Evolutionary conservation across 2,888 invertebrate genomes (phyloP), one percentile per base, ranked within the genome.

Genomic region (Heteropelma amictum): DNA sequence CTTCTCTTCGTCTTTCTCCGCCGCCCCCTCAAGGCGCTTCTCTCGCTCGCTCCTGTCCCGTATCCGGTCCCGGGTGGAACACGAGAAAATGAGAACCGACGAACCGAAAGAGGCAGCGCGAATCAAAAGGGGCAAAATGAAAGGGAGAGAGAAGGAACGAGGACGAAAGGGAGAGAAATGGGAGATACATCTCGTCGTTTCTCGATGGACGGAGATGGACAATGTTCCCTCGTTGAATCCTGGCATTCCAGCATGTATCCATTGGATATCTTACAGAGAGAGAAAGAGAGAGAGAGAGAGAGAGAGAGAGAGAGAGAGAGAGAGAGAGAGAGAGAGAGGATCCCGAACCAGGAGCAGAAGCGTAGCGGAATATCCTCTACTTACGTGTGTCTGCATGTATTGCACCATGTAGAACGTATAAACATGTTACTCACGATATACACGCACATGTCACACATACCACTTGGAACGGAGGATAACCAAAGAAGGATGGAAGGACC

Each of bases 211-310:
- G 38, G 63, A 61, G 75, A 75, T 33, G 10, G 45, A 68, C 23
- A 45, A 71, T 58, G 33, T 71, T 63, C 61, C 49, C 35, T 63
- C 67, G 71, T 58, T 72, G 67, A 72, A 71, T 72, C 56, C 71
- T 72, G 71, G 56, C 75, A 75, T 75, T 75, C 72, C 75, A n/a
- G n/a, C n/a, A 72, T 42, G 56, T 67, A 65, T 49, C 30, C 38
- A 33, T 42, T 65, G 65, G 28, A 49, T 69, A 56, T 71, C 51
- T 56, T n/a, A n/a, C n/a, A n/a, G n/a, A n/a, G n/a, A n/a, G n/a
- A n/a, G n/a, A n/a, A n/a, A n/a, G n/a, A n/a, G n/a, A n/a, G n/a
- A n/a, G n/a, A n/a, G 47, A 42, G 40, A 40, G 63, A 64, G 51
- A 56, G 64, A 63, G 60, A 60, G 64, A 60, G 28, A 58, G 64